Base-by-base conservation (phyloP, 2,113 vertebrate genomes). In the Aspidoscelis tigris region DNA sequence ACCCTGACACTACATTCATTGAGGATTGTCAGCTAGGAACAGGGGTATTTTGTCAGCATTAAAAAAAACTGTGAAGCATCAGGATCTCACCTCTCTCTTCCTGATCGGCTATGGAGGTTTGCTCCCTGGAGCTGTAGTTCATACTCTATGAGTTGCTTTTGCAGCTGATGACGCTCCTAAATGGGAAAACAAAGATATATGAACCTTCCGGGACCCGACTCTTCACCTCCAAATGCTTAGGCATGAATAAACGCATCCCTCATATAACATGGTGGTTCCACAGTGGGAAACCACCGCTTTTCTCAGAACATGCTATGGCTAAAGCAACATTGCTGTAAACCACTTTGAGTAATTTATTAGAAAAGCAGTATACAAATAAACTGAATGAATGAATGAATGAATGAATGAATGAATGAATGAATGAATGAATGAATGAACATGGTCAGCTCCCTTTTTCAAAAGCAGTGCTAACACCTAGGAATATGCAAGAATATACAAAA, bases 151-250 rank as follows among this genome's bases (percentile, higher is more conserved):
- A 99, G 96, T 80, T 97, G 98, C 64, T 94, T 94, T 21, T 96
- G 95, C 64, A 99, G 94, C 11, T 99, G 97, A 77, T 94, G 94
- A 84, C 97, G 98, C 87, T 99, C 99, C 99, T 99, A 91, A 93
- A 88, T 65, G 89, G 47, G 61, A 77, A 90, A 10, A 76, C 88
- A 78, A 81, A 66, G 64, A 55, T 21, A 55, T 7, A 14, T 11
- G 33, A 4, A 12, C 16, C 26, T 4, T 53, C 43, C 55, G 18
- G 4, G 55, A n/a, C 8, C 6, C 24, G 14, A 8, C 0, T 43
- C 3, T 12, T 65, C 9, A 26, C 26, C n/a, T 68, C 21, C 55
- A 39, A 44, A 72, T 24, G 41, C 7, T 80, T 1, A 66, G 5
- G 20, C 21, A 64, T 12, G 70, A 72, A 61, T 9, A 53, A 26